Conservation (phyloP, 2,888 invertebrate species). For the Stegana nigrithorax region DNA sequence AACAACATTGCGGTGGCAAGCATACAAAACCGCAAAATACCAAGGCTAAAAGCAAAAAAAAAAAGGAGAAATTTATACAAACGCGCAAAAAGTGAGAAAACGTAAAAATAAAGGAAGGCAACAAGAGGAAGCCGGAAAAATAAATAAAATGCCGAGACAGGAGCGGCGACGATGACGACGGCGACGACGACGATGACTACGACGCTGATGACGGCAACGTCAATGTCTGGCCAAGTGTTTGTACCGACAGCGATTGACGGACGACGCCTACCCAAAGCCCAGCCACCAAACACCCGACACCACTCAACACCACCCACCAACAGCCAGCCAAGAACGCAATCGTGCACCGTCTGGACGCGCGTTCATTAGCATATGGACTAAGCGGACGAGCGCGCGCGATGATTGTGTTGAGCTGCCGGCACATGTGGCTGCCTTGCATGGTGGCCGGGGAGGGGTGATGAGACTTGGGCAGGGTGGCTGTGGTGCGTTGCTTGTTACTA, state of each 20-base stretch:
- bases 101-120: conserved; percentile 23
- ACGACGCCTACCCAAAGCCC: background rate
- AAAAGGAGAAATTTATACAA: conserved; percentile 31
- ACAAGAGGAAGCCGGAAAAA: conserved; percentile 57
- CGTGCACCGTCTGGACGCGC: too few species aligned
- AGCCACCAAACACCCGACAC: too few species aligned
- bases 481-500: background rate
- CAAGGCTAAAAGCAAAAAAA: conserved; percentile 30
- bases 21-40: conserved; percentile 46
- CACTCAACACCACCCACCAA: too few species aligned
- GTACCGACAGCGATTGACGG: background rate
- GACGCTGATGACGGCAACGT: background rate
- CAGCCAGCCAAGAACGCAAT: too few species aligned
- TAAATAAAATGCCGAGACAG: conserved; percentile 47
- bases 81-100: conserved; percentile 23
- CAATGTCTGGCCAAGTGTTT: background rate
- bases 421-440: background rate
- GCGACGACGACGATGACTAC: too few species aligned
- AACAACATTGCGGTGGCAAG: background rate
- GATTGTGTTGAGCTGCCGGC: too few species aligned
- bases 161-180: conserved; percentile 18
- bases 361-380: conserved; percentile 17
- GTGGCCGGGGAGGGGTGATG: background rate
- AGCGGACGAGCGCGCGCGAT: too few species aligned
- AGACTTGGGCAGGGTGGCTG: background rate